Evolutionary conservation across 2,888 invertebrate species (phyloP).

Genomic region (Notocelia uddmanniana): DNA sequence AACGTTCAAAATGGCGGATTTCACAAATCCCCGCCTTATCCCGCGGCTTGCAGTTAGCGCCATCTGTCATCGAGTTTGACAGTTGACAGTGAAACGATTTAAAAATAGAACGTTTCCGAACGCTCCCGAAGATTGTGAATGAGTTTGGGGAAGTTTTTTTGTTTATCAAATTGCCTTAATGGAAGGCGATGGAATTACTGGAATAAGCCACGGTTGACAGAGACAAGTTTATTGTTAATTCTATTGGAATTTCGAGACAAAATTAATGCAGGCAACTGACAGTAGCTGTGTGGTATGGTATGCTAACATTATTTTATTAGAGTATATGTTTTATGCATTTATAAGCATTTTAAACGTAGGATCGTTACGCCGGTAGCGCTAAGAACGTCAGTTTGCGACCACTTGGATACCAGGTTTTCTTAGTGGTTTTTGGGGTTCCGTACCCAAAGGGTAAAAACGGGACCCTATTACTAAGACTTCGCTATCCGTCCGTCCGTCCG

Average conservation of each 20-base stretch:
- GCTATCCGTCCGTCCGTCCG: no score
- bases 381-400: no score
- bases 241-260: slow-evolving; percentile 39
- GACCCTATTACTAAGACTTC: no score
- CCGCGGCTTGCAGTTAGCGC: slow-evolving; percentile 67
- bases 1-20: slow-evolving; percentile 60
- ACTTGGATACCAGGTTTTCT: no score
- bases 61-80: slow-evolving; percentile 83
- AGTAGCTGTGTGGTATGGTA: not conserved
- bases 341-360: not conserved
- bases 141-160: slow-evolving; percentile 44
- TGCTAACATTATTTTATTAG: not conserved
- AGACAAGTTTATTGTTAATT: slow-evolving; percentile 44
- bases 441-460: no score
- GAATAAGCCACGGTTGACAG: slow-evolving; percentile 39
- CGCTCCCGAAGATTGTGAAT: slow-evolving; percentile 48
- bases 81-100: slow-evolving; percentile 75
- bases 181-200: slow-evolving; percentile 44
- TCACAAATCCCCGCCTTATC: slow-evolving; percentile 61
- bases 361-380: not conserved
- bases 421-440: no score
- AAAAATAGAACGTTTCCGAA: slow-evolving; percentile 68
- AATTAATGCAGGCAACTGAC: slow-evolving; percentile 31
- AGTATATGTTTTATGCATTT: not conserved
- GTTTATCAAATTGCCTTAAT: slow-evolving; percentile 46